Percentiles rank a stretch among this genome's conserved stretches.
Conservation (phyloP, 2,888 invertebrate genomes). For the Apodemia hepburni region DNA sequence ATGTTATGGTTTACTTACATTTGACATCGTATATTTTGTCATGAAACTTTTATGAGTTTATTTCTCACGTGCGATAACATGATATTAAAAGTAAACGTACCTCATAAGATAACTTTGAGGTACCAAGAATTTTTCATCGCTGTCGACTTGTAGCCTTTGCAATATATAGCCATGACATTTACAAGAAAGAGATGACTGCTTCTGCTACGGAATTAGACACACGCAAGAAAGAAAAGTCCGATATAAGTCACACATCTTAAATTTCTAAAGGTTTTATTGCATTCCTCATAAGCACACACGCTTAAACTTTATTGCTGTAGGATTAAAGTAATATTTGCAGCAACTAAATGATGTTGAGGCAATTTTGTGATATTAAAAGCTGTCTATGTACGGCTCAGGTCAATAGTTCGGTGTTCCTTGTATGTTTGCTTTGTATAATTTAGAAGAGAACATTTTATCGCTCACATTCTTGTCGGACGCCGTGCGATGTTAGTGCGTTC, state of each 20-base stretch:
- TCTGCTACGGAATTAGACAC: slow-evolving; percentile 50
- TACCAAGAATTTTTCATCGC: slow-evolving; percentile 74
- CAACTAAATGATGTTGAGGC: slow-evolving; percentile 74
- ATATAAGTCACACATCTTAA: slow-evolving; percentile 59
- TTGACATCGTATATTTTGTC: slow-evolving; percentile 21
- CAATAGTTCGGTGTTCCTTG: slow-evolving; percentile 67
- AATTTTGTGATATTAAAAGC: slow-evolving; percentile 76
- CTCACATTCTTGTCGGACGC: slow-evolving; percentile 59
- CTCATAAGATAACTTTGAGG: slow-evolving; percentile 73
- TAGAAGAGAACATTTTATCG: slow-evolving; percentile 54
- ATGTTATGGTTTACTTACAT: background rate
- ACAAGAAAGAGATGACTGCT: slow-evolving; percentile 59
- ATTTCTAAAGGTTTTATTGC: slow-evolving; percentile 77
- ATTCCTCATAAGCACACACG: slow-evolving; percentile 76
- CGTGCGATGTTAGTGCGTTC: slow-evolving; percentile 68
- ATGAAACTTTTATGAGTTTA: slow-evolving; percentile 31
- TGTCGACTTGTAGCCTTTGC: slow-evolving; percentile 66
- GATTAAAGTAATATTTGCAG: slow-evolving; percentile 80
- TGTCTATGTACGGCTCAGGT: slow-evolving; percentile 67
- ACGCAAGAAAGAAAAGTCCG: slow-evolving; percentile 71
- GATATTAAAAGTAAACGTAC: slow-evolving; percentile 69
- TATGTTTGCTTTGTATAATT: slow-evolving; percentile 64
- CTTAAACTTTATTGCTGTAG: slow-evolving; percentile 78
- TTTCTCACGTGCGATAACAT: slow-evolving; percentile 58
- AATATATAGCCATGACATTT: slow-evolving; percentile 70